phyloP scores from a whole-genome alignment of 2,888 invertebrate species.

The Boloria selene region DNA sequence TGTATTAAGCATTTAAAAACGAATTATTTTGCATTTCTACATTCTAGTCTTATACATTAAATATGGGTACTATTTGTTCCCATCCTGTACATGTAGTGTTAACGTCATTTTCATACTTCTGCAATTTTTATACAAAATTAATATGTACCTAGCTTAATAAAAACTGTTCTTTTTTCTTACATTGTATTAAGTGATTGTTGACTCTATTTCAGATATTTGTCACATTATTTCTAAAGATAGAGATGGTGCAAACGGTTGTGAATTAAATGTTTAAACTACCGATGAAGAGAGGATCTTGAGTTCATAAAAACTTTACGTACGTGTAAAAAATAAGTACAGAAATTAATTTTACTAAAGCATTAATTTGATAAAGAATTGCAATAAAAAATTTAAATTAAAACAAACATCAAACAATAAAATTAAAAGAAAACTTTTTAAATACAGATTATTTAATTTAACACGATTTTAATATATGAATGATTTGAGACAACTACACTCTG shows the following conservation, averaged over 20 bases:
- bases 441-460: constrained; percentile 4
- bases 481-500: not conserved
- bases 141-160: constrained; percentile 16
- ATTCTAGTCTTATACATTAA: not conserved
- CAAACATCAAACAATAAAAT: not conserved
- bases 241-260: constrained; percentile 48
- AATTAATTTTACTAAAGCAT: constrained; percentile 6
- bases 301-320: constrained; percentile 24
- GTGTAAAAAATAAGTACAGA: constrained; percentile 12
- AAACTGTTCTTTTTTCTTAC: constrained; percentile 5
- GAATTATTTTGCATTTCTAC: too few species aligned
- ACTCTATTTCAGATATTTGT: constrained; percentile 32
- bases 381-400: not conserved
- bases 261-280: constrained; percentile 41
- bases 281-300: constrained; percentile 27
- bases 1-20: too few species aligned
- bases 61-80: constrained; percentile 1
- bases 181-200: constrained; percentile 26
- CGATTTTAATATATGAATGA: not conserved
- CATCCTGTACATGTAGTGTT: constrained; percentile 4
- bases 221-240: constrained; percentile 38
- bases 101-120: constrained; percentile 14
- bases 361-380: constrained; percentile 10
- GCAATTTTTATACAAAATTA: constrained; percentile 17
- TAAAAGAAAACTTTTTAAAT: constrained; percentile 1